These are phyloP conservation scores for Listronotus oregonensis DNA, from an alignment of 1,140 invertebrate genomes.

Conservation along the genomic window DNA sequence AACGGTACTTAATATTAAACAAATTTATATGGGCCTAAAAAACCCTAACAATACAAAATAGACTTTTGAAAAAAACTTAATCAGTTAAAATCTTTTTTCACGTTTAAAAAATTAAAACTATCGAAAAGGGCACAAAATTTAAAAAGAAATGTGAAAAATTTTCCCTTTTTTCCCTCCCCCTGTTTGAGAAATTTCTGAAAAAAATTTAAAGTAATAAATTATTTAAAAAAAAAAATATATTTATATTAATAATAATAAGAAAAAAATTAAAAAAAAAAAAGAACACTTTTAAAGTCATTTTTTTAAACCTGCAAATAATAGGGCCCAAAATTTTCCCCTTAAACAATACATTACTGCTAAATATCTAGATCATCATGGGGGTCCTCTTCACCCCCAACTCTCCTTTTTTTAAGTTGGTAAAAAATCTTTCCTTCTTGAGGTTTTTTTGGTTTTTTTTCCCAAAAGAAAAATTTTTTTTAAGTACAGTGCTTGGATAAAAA, in stretches of 20 bases:
- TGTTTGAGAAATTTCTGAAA: conserved; percentile 25
- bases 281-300: conserved; percentile 1
- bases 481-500: no score
- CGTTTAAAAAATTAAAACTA: neutral
- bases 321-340: neutral
- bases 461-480: conserved; percentile 32
- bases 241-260: neutral
- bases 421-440: conserved; percentile 59
- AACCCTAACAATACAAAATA: conserved; percentile 41
- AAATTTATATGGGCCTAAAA: conserved; percentile 45
- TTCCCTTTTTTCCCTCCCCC: conserved; percentile 22
- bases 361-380: conserved; percentile 68
- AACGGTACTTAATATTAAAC: conserved; percentile 40
- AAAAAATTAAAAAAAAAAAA: neutral
- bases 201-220: neutral
- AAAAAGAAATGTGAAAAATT: conserved; percentile 16
- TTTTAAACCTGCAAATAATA: neutral
- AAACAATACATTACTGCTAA: conserved; percentile 41
- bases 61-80: conserved; percentile 40
- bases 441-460: conserved; percentile 27
- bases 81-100: conserved; percentile 30
- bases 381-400: conserved; percentile 69
- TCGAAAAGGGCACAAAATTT: neutral
- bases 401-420: conserved; percentile 63
- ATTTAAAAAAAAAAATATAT: conserved; percentile 1